Evolutionary conservation across 1,140 invertebrate genomes (phyloP), one percentile per base, ranked within the genome.

Genomic region (Cheumatopsyche charites): DNA sequence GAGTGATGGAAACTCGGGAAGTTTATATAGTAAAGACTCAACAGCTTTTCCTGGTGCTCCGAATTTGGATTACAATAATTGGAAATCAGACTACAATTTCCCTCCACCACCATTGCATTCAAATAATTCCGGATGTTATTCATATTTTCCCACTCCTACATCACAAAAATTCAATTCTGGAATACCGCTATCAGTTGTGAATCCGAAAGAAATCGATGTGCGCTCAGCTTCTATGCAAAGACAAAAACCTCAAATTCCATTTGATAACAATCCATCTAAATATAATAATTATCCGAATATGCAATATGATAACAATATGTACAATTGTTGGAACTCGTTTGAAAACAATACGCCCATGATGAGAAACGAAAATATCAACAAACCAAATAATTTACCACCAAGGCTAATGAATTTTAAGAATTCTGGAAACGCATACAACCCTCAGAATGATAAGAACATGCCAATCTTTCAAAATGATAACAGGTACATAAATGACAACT

Each of bases 201-300:
- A 85, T 63, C 83, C 83, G 0, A 84, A 84, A 70, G 83, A 85
- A 74, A 85, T 84, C 3, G 83, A 85, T 66, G 81, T 84, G 0
- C 77, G 82, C 19, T 82, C 82, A 0, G 82, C 80, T 0, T 81
- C 82, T 0, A 62, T 84, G 23, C 83, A 84, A 74, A 83, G 82
- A 42, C 83, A 84, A 75, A 84, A 67, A 43, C 6, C 17, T 17
- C 67, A 68, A 19, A 19, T 45, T 41, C 15, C 36, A 9, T 17
- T 15, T 9, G 26, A 13, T 9, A 47, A 66, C 19, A 19, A 15
- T 43, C 7, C 25, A 0, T 23, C 58, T 4, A 67, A 65, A 42
- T 41, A 36, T 6, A 63, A 70, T 67, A 15, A 36, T 41, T 55
- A 29, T 55, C 15, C 66, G 1, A 68, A 58, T n/a, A 19, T 36